Base-by-base conservation (phyloP, 1,140 invertebrate genomes). In the Rhizoglyphus robini region DNA sequence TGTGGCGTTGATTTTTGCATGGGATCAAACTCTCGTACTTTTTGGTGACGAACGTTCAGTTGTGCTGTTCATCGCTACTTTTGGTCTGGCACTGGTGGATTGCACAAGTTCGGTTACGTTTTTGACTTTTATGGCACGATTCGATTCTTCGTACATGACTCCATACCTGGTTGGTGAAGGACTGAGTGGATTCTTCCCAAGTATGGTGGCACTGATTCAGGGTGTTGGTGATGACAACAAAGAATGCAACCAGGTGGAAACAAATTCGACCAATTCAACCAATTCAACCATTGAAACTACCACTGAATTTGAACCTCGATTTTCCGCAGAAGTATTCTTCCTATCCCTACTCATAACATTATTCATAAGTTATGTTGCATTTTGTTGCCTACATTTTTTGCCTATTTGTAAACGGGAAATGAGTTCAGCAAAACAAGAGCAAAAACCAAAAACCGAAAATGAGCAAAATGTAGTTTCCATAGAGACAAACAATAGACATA, bases 21-120 rank as follows among this genome's bases (percentile, higher is more conserved):
- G 92, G 80, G 71, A 82, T 20, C 68, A 77, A 54, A 88, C 84
- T 0, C 78, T 81, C 0, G 38, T 70, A 5, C 67, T 91, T 23
- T 80, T 77, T 1, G 83, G 80, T 0, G 65, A 70, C 0, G 73
- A 81, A 13, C 85, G 84, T 68, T 92, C 88, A 18, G 77, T 86
- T 0, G 80, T 84, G 0, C 79, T 95, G 1, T 79, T 94, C 1
- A 72, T 81, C 15, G 71, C 95, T 0, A 85, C 87, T 49, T 90
- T 93, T 72, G 82, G 85, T 64, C 81, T 89, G 34, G 84, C 90
- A 0, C 74, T 91, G 0, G 89, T 94, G 18, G 90, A 91, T 65
- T 92, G 90, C 73, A 94, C 90, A 0, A 92, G 90, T 68, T 92
- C 91, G 0, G 90, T 96, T 27, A 77, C 82, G 0, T 96, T 92